Evolutionary conservation across 2,888 invertebrate genomes (phyloP).

Genomic region (Nipponacmea schrenckii): DNA sequence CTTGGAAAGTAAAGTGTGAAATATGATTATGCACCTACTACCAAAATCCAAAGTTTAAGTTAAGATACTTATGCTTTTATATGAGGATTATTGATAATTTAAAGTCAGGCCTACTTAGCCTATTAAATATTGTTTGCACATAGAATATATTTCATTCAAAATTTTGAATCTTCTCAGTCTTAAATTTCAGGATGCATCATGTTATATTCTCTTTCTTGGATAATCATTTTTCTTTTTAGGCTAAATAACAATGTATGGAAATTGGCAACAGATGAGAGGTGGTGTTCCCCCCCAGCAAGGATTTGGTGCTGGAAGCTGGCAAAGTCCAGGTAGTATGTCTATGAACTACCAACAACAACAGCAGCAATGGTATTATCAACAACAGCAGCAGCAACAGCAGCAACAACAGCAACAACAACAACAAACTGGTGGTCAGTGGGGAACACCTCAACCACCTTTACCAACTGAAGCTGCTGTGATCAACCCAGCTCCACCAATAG

Average conservation of each 20-base stretch:
- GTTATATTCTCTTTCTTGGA: no score
- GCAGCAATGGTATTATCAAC: slow-evolving; percentile 38
- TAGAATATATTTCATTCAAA: no score
- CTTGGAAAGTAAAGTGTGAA: no score
- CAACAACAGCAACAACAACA: slow-evolving; percentile 14
- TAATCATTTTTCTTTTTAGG: no score
- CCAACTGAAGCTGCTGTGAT: neutral
- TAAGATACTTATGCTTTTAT: no score
- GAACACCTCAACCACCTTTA: slow-evolving; percentile 24
- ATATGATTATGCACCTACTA: no score
- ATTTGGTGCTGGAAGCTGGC: neutral
- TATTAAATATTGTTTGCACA: no score
- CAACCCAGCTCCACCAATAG: slow-evolving; percentile 50
- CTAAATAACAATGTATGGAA: slow-evolving; percentile 9
- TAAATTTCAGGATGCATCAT: no score
- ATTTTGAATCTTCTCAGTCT: no score
- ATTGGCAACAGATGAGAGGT: slow-evolving; percentile 19
- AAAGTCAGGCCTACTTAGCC: no score
- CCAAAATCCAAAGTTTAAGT: no score
- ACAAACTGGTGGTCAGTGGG: slow-evolving; percentile 21
- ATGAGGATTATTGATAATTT: no score
- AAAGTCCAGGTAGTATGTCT: slow-evolving; percentile 10
- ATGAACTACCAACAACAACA: slow-evolving; percentile 28
- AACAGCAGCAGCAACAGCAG: slow-evolving; percentile 20
- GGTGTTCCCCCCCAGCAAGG: neutral